Evolutionary conservation across 35 echinoderm and acorn worm species (phyloP).

Genomic region (Stichopus chloronotus): DNA sequence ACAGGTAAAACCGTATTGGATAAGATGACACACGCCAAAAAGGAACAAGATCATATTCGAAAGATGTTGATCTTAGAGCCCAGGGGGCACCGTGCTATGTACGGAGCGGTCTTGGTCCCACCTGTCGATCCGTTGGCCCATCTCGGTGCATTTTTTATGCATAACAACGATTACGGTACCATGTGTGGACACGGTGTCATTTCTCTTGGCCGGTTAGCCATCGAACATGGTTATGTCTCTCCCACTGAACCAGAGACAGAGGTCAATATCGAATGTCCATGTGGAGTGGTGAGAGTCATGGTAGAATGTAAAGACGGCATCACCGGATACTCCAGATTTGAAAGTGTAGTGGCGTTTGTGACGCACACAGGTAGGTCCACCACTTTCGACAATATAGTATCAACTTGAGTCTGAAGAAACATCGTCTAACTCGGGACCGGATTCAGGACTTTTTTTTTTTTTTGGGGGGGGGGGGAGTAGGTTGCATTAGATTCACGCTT

Average conservation of each 20-base stretch:
- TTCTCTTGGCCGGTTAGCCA: slow-evolving; percentile 32
- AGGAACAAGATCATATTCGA: slow-evolving; percentile 79
- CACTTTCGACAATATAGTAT: not conserved
- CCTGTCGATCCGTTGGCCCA: slow-evolving; percentile 10
- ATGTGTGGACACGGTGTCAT: slow-evolving; percentile 57
- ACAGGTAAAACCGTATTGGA: slow-evolving; percentile 71
- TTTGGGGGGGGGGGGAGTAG: too few species aligned
- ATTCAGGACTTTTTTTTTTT: too few species aligned
- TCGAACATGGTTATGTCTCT: slow-evolving; percentile 34
- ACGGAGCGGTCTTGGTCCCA: slow-evolving; percentile 62
- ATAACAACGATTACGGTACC: slow-evolving; percentile 47
- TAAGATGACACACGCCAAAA: slow-evolving; percentile 61
- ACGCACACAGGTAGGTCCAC: not conserved
- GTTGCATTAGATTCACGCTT: too few species aligned
- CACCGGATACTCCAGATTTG: slow-evolving; percentile 23
- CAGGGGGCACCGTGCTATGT: slow-evolving; percentile 83
- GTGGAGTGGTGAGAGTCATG: slow-evolving; percentile 44
- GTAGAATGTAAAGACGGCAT: slow-evolving; percentile 50
- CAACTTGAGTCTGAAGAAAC: too few species aligned
- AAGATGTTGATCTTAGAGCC: slow-evolving; percentile 86
- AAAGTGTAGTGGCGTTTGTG: slow-evolving; percentile 55
- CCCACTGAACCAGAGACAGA: slow-evolving; percentile 29
- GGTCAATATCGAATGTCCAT: slow-evolving; percentile 59
- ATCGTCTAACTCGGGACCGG: too few species aligned
- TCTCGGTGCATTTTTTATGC: slow-evolving; percentile 28